Evolutionary conservation across 2,797 vertebrate genomes (phyloP), one percentile per base, ranked within the genome.

Genomic region (Protosalanx chinensis): DNA sequence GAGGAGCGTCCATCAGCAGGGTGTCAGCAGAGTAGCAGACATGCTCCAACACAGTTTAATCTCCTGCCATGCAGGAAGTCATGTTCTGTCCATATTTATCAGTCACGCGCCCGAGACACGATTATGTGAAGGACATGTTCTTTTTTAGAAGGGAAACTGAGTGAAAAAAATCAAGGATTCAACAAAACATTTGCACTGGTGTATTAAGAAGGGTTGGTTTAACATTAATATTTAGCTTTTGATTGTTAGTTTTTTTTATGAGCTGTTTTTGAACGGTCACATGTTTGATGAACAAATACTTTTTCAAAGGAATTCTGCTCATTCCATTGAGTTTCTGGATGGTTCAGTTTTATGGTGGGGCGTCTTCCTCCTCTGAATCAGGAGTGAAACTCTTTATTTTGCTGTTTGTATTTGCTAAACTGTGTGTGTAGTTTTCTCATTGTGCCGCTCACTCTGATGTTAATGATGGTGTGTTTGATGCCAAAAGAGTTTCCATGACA

Each of bases 61-160:
- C 94, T 95, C 95, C 95, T 97, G 96, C 95, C 90, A 93, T 96
- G 96, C 95, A 97, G 95, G 95, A 96, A 87, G 80, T 77, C 81
- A 56, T 76, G 57, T 75, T 81, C 64, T 77, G 78, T 89, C 76
- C 57, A 29, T 90, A 89, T 88, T 89, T 78, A 90, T 90, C 85
- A 76, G 85, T 74, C 88, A 83, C 88, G 83, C 81, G 5, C 77
- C 86, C 76, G 89, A 88, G 72, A 81, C 83, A 80, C 77, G 83
- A 87, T 76, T 75, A 78, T 74, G 63, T 78, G 67, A 76, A 64
- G 72, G 62, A 75, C 79, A 76, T 72, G 29, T 15, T 80, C 74
- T 79, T 73, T 72, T 37, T 81, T 76, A 49, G 72, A 85, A 71
- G 76, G 67, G 67, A 78, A 78, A 70, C 10, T 64, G 37, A 79